phyloP scores from a whole-genome alignment of 2,797 vertebrate genomes.

The Liparis tanakae region DNA sequence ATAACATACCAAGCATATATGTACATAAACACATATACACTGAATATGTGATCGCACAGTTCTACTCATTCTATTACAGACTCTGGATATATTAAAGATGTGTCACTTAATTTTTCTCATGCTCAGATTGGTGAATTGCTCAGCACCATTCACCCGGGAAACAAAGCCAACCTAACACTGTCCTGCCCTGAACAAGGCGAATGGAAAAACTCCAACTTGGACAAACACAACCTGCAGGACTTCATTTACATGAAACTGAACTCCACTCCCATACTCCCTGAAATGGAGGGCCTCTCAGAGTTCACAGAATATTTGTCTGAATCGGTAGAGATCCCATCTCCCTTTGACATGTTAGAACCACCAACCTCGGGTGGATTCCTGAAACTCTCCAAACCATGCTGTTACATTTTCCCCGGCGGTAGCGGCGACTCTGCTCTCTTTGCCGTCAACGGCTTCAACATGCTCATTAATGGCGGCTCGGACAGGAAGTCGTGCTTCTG shows the following conservation, averaged over 20 bases:
- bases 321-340: slow-evolving; percentile 95
- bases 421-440: slow-evolving; percentile 95
- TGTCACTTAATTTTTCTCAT: slow-evolving; percentile 17
- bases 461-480: slow-evolving; percentile 97
- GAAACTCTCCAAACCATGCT: slow-evolving; percentile 98
- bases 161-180: slow-evolving; percentile 95
- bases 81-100: not conserved
- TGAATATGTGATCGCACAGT: slow-evolving; percentile 16
- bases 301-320: slow-evolving; percentile 98
- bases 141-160: slow-evolving; percentile 95
- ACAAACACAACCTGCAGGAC: slow-evolving; percentile 97
- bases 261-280: slow-evolving; percentile 90
- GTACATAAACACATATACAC: not conserved
- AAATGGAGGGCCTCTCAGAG: slow-evolving; percentile 99
- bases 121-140: slow-evolving; percentile 94
- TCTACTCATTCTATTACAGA: not conserved
- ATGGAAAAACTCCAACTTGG: slow-evolving; percentile 98
- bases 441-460: slow-evolving; percentile 98
- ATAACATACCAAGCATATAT: not conserved
- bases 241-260: slow-evolving; percentile 98
- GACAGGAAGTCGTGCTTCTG: slow-evolving; percentile 98
- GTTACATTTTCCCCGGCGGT: slow-evolving; percentile 97
- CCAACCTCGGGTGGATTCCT: slow-evolving; percentile 96
- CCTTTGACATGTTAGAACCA: slow-evolving; percentile 96
- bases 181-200: slow-evolving; percentile 96